These are phyloP conservation scores for Rhinogobius similis DNA, from an alignment of 2,113 vertebrate species.

Conservation along the genomic window DNA sequence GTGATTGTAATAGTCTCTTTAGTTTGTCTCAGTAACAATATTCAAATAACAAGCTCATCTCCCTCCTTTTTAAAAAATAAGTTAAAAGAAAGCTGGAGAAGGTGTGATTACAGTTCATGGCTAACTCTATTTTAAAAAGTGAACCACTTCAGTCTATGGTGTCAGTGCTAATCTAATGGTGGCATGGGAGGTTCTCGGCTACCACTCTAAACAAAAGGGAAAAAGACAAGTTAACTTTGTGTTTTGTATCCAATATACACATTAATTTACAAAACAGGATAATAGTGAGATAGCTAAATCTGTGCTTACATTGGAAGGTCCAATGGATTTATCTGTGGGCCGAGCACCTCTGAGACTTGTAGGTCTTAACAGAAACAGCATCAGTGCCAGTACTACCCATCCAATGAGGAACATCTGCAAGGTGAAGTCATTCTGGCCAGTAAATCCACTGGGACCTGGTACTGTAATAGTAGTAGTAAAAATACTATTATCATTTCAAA, in stretches of 20 bases:
- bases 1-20: too few species aligned
- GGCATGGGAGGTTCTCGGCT: conserved; percentile 89
- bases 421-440: conserved; percentile 78
- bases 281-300: neutral
- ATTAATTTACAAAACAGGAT: neutral
- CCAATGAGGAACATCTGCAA: conserved; percentile 91
- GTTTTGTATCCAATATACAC: neutral
- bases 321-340: conserved; percentile 80
- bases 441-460: conserved; percentile 84
- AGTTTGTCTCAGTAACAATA: neutral
- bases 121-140: conserved; percentile 31
- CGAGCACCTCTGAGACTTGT: conserved; percentile 83
- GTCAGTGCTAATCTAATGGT: conserved; percentile 85
- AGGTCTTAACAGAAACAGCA: conserved; percentile 91
- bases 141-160: conserved; percentile 35
- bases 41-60: neutral
- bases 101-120: conserved; percentile 22
- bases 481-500: neutral
- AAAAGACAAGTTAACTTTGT: neutral
- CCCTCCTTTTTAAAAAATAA: neutral
- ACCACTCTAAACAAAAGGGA: conserved; percentile 56
- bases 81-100: conserved; percentile 21
- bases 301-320: conserved; percentile 85
- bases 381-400: conserved; percentile 88
- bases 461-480: conserved; percentile 81